These are phyloP conservation scores for Orientallactaga bullata DNA, from an alignment of 2,113 vertebrate species.

Conservation along the genomic window DNA sequence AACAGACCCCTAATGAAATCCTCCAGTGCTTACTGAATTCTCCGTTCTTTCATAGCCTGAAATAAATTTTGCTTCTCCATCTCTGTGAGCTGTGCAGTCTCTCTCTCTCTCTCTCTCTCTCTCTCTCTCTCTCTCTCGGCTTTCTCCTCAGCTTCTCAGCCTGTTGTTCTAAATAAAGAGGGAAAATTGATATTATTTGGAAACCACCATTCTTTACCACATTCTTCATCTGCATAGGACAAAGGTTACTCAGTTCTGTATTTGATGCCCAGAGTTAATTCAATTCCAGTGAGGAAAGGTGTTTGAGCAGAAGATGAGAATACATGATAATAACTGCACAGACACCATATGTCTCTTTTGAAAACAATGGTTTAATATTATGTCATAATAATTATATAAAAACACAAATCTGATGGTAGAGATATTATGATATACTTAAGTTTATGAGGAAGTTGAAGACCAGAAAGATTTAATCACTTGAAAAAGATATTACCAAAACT, in stretches of 20 bases:
- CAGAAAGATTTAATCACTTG: constrained; percentile 46
- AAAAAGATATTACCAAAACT: constrained; percentile 47
- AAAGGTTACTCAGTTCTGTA: background rate
- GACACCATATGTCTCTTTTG: background rate
- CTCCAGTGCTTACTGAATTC: background rate
- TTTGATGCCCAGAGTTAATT: constrained; percentile 11
- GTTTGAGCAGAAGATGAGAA: background rate
- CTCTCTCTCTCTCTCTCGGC: background rate
- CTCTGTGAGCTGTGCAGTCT: background rate
- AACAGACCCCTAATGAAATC: background rate
- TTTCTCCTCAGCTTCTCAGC: background rate
- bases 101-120: background rate
- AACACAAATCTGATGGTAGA: background rate
- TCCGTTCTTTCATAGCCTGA: background rate
- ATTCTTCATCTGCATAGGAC: background rate
- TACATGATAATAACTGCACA: background rate
- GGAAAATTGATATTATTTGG: background rate
- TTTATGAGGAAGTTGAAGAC: constrained; percentile 18
- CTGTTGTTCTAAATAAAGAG: background rate
- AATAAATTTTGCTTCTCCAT: background rate
- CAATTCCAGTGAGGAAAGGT: background rate
- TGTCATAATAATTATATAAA: constrained; percentile 23
- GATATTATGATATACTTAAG: constrained; percentile 25
- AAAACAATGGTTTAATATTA: constrained; percentile 46
- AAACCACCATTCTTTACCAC: background rate